Evolutionary conservation across 1,140 invertebrate genomes (phyloP).

Genomic region (Copidosoma floridanum): DNA sequence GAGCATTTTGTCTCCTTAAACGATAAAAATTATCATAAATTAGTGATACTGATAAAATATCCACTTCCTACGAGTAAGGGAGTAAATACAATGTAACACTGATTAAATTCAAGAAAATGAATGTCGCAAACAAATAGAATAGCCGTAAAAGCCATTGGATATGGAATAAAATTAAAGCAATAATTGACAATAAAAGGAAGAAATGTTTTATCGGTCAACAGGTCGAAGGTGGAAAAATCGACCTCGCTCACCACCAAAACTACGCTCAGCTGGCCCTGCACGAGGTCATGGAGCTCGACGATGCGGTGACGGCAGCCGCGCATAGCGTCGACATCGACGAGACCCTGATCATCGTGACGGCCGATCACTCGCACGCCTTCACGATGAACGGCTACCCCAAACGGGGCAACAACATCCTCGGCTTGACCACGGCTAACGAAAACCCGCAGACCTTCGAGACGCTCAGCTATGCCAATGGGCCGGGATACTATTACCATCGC

Average conservation of each 20-base stretch:
- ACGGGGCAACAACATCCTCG: constrained; percentile 65
- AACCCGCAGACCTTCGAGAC: constrained; percentile 55
- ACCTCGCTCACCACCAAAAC: constrained; percentile 78
- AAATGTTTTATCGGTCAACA: constrained; percentile 33
- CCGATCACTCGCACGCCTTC: constrained; percentile 74
- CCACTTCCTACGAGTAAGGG: no score
- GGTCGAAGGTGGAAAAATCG: constrained; percentile 72
- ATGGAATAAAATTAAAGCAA: neutral
- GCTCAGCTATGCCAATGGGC: constrained; percentile 64
- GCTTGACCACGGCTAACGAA: constrained; percentile 54
- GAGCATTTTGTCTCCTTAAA: no score
- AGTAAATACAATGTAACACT: no score
- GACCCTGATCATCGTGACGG: constrained; percentile 73
- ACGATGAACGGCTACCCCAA: constrained; percentile 67
- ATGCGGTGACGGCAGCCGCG: constrained; percentile 62
- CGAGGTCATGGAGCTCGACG: constrained; percentile 68
- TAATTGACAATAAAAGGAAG: neutral
- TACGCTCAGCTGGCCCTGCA: constrained; percentile 67
- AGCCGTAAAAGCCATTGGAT: constrained; percentile 7
- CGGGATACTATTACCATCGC: constrained; percentile 53
- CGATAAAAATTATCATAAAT: no score
- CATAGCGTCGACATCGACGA: constrained; percentile 61
- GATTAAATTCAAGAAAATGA: no score
- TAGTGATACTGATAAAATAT: no score
- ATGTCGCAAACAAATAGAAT: neutral